Evolutionary conservation across 2,797 vertebrate genomes (phyloP), one percentile per base, ranked within the genome.

Genomic region (Paedocypris micromegethes): DNA sequence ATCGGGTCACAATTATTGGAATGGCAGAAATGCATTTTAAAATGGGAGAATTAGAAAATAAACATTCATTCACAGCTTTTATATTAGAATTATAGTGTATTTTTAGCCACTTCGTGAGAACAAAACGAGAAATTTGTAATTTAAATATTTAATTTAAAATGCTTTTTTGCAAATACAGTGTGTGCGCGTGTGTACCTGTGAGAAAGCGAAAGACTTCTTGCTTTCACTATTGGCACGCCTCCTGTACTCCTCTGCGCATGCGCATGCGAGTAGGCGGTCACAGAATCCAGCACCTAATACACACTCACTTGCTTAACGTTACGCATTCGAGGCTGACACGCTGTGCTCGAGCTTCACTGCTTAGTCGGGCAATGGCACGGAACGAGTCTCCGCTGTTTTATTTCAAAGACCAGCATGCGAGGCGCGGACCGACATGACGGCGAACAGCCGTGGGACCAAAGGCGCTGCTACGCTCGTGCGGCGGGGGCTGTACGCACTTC

Each of bases 361-460:
- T 66, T 72, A 70, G 58, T 79, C 80, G 77, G 59, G 78, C 81
- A 61, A 69, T 63, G 42, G 69, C 65, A 50, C 54, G 48, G 61
- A 6, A 48, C 37, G 43, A 61, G 39, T 51, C 46, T 58, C 9
- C 55, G 50, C 63, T 62, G 64, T 70, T 37, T 71, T 41, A 73
- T 70, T 51, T 60, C 61, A 62, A 73, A 55, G 57, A 78, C 41
- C 75, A 72, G 76, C 76, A 80, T 76, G 79, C 74, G 55, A 79
- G 80, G 52, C 82, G 80, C 65, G 82, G 80, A 43, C 78, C 81
- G 78, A 86, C 86, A 90, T 90, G 90, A 89, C 85, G 69, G 81
- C 74, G 4, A 72, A 73, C 62, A 74, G 58, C 38, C 79, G 76
- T 77, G 82, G 80, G 4, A 79, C 65, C 75, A 82, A 60, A 58